Evolutionary conservation across 2,113 vertebrate genomes (phyloP), one percentile per base, ranked within the genome.

Genomic region (Aspidoscelis tigris): DNA sequence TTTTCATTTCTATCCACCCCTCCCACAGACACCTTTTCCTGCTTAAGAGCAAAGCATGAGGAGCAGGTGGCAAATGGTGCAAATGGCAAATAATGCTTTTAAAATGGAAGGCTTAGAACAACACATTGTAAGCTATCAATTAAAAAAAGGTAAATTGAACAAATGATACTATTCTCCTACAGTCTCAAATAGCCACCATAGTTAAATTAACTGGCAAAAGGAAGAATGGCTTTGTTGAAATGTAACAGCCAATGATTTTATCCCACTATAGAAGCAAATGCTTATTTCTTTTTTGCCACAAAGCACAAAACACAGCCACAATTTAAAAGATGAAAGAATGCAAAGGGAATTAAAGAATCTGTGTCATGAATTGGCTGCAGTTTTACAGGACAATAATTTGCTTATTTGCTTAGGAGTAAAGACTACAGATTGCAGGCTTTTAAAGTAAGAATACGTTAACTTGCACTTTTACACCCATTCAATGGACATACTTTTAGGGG

Each of bases 131-230:
- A 92, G 75, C 86, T 84, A 81, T 87, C 83, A 82, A 88, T 90
- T 89, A 88, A 89, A 87, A 89, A 87, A 82, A 87, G 16, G 71
- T 84, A 84, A 81, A 76, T 81, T 92, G 82, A 87, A 87, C 84
- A 85, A 80, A 66, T 73, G 22, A 87, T 91, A 47, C 20, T 86
- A 76, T 55, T 87, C 65, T 88, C 71, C 39, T 79, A 43, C 2
- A 22, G 0, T 2, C 79, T 24, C 70, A 84, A 61, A 66, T 81
- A 78, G 43, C 71, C 86, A 68, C 79, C 71, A 78, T 83, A 91
- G 58, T 78, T 84, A 92, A 86, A 87, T 88, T 88, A 81, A 77
- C 3, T 86, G 76, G 65, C 78, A 74, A 0, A 47, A 7, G 53
- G 10, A 79, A 50, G 87, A 87, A 87, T 16, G 24, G 78, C 90